These are phyloP conservation scores for Channa argus DNA, from an alignment of 2,113 vertebrate species.

Conservation along the genomic window DNA sequence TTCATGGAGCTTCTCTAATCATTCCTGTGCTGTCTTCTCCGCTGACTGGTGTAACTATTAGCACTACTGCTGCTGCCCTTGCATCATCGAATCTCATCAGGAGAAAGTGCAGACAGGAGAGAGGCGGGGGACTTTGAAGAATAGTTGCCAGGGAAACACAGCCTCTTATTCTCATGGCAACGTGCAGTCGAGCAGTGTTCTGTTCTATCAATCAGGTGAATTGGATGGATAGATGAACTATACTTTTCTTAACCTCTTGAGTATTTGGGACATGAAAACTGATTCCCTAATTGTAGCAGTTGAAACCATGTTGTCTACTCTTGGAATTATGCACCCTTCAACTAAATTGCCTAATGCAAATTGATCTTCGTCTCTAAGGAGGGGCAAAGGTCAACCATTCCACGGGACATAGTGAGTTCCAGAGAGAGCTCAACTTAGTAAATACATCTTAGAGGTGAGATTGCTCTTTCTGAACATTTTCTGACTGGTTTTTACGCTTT, in stretches of 20 bases:
- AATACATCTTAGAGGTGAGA: not conserved
- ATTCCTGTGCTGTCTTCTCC: conserved; percentile 5
- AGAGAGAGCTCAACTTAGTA: not conserved
- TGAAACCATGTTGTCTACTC: conserved; percentile 18
- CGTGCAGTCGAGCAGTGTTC: conserved; percentile 9
- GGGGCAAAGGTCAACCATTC: conserved; percentile 45
- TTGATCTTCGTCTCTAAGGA: conserved; percentile 33
- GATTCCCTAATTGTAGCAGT: not conserved
- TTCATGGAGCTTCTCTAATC: not conserved
- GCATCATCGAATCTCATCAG: conserved; percentile 72
- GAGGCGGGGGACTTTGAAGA: conserved; percentile 61
- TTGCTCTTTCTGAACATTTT: not conserved
- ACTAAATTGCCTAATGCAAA: conserved; percentile 37
- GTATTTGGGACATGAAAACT: conserved; percentile 4
- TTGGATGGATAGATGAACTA: conserved; percentile 27
- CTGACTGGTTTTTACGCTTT: too few species aligned
- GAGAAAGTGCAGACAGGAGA: conserved; percentile 49
- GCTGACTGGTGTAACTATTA: conserved; percentile 70
- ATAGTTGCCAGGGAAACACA: conserved; percentile 74
- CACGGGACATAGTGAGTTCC: conserved; percentile 12
- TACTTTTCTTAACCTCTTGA: conserved; percentile 31
- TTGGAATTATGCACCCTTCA: conserved; percentile 4
- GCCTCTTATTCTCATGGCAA: conserved; percentile 66
- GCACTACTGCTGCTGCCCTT: conserved; percentile 64
- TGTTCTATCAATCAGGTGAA: conserved; percentile 45